These are phyloP conservation scores for Porites lutea DNA, from an alignment of 64 coral and sea anemone genomes.

Conservation along the genomic window DNA sequence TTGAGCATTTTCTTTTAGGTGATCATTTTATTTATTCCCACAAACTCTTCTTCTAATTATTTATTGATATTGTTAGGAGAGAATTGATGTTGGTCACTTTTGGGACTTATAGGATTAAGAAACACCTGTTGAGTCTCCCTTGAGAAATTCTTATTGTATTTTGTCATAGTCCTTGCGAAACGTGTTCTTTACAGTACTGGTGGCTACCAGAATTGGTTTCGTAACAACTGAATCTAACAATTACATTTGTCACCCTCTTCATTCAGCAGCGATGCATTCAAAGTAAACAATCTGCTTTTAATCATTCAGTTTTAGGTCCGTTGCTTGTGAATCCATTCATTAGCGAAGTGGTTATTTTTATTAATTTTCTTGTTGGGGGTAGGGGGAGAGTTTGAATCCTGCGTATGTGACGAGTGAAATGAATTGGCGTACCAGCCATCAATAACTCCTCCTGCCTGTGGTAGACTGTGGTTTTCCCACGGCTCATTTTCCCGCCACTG, in stretches of 20 bases:
- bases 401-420: too few relatives aligned
- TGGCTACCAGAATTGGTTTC: not conserved
- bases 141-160: not conserved
- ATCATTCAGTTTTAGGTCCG: not conserved
- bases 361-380: not conserved
- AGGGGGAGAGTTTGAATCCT: too few relatives aligned
- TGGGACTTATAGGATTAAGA: too few relatives aligned
- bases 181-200: not conserved
- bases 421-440: not conserved
- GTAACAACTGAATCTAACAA: not conserved
- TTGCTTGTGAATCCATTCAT: not conserved
- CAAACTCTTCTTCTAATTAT: too few relatives aligned
- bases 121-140: too few relatives aligned
- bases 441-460: not conserved
- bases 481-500: not conserved
- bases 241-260: not conserved
- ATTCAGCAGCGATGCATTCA: not conserved
- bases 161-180: not conserved
- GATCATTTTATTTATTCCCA: too few relatives aligned
- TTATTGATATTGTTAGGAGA: too few relatives aligned
- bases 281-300: not conserved
- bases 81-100: too few relatives aligned
- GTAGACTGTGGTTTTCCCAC: slow-evolving; percentile 14
- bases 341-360: not conserved
- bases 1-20: too few relatives aligned